Percentiles rank a stretch among this genome's conserved stretches.
Evolutionary conservation across 2,113 vertebrate species (phyloP).

Genomic region (Lates calcarifer): DNA sequence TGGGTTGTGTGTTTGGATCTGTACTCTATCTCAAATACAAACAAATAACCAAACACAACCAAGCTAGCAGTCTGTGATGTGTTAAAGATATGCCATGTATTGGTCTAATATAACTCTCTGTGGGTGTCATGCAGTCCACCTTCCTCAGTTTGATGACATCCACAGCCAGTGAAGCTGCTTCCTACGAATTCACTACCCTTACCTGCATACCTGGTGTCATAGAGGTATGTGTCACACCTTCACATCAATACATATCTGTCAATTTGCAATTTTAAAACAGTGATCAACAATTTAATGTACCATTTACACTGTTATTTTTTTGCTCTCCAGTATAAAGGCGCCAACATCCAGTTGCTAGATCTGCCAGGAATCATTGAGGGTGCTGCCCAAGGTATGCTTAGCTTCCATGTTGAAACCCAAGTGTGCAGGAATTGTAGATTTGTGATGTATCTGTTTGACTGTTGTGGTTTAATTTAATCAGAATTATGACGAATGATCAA

Average conservation of each 20-base stretch:
- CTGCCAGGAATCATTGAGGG: constrained; percentile 99
- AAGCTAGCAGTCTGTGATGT: background rate
- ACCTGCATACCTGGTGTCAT: constrained; percentile 99
- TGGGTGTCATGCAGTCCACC: constrained; percentile 91
- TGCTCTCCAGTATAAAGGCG: constrained; percentile 94
- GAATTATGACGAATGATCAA: background rate
- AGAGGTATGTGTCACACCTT: constrained; percentile 83
- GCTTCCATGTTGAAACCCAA: background rate
- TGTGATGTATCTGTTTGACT: background rate
- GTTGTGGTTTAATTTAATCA: background rate
- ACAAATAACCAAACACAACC: background rate
- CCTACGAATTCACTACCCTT: constrained; percentile 97
- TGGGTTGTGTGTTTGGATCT: background rate
- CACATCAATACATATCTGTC: background rate
- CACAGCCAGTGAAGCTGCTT: constrained; percentile 95
- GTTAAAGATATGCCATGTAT: background rate
- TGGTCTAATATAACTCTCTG: background rate
- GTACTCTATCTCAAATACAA: background rate
- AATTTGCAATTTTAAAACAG: background rate
- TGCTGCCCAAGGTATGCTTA: constrained; percentile 91
- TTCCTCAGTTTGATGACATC: constrained; percentile 98
- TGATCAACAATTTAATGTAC: background rate
- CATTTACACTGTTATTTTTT: background rate
- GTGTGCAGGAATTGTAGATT: background rate
- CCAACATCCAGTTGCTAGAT: constrained; percentile 98